Conservation (phyloP, 2,888 invertebrate genomes). For the Lasioglossum marginatum region DNA sequence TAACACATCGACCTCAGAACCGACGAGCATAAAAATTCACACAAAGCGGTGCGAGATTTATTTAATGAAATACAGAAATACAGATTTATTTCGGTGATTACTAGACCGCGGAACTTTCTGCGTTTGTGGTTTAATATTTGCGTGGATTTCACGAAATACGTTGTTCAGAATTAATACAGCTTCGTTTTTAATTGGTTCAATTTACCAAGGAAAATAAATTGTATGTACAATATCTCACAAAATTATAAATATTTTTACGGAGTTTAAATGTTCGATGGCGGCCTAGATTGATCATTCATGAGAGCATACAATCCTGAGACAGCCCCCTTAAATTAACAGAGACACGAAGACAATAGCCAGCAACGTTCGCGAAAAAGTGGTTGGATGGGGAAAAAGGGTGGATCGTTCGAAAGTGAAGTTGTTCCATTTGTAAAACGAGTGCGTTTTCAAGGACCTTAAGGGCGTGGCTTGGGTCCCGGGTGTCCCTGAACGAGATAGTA, state of each 20-base stretch:
- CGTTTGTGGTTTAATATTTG: background rate
- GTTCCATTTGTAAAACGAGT: background rate
- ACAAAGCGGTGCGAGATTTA: background rate
- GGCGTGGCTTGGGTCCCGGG: slow-evolving; percentile 10
- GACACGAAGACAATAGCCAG: background rate
- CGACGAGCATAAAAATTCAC: background rate
- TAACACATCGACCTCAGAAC: background rate
- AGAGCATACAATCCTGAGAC: no score
- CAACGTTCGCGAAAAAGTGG: background rate
- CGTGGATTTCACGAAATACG: background rate
- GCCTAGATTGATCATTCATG: background rate
- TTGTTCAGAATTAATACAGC: background rate
- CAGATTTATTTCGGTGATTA: background rate
- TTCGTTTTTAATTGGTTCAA: background rate
- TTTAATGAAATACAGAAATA: background rate
- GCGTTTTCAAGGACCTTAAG: slow-evolving; percentile 19
- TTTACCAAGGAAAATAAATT: background rate
- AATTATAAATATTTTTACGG: background rate
- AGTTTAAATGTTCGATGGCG: background rate
- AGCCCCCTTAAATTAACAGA: background rate
- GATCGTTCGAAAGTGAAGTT: background rate
- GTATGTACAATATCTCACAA: background rate
- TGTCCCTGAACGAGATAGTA: slow-evolving; percentile 18
- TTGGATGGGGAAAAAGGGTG: background rate
- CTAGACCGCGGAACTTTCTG: background rate